Evolutionary conservation across 1,140 invertebrate species (phyloP).

Genomic region (Lysiphlebus fabarum): DNA sequence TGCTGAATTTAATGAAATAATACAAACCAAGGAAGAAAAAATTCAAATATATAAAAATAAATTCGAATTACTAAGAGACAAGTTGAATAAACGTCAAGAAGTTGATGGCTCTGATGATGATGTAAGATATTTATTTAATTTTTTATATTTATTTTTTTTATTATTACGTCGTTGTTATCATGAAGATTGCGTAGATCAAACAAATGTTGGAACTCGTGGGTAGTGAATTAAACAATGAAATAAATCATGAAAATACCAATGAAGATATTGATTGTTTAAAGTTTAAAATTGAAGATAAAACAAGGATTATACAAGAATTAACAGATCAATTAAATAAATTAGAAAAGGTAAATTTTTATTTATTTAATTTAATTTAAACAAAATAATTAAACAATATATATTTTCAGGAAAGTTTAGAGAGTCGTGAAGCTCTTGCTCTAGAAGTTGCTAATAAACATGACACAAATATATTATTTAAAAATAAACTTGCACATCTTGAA

Average conservation of each 20-base stretch:
- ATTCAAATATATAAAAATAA: constrained; percentile 30
- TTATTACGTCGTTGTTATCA: neutral
- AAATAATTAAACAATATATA: constrained; percentile 3
- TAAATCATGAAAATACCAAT: constrained; percentile 4
- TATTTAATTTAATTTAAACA: neutral
- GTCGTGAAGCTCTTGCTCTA: constrained; percentile 48
- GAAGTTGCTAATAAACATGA: constrained; percentile 58
- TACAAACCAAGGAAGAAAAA: constrained; percentile 32
- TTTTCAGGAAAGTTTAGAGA: constrained; percentile 46
- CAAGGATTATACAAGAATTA: constrained; percentile 33
- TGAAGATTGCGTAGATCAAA: constrained; percentile 35
- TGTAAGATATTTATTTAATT: constrained; percentile 34
- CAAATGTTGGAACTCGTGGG: constrained; percentile 38
- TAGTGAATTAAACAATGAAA: constrained; percentile 33
- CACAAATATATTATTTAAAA: constrained; percentile 42
- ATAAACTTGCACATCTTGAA: constrained; percentile 49
- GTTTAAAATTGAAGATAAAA: constrained; percentile 33
- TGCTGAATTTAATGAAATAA: constrained; percentile 28
- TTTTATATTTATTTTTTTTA: constrained; percentile 7
- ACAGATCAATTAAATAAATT: constrained; percentile 32
- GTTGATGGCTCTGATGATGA: constrained; percentile 27
- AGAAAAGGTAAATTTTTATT: constrained; percentile 38
- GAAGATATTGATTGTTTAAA: neutral
- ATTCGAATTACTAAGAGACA: constrained; percentile 33
- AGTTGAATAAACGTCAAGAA: constrained; percentile 30